Evolutionary conservation across 2,113 vertebrate species (phyloP).

Genomic region (Petromus typicus): DNA sequence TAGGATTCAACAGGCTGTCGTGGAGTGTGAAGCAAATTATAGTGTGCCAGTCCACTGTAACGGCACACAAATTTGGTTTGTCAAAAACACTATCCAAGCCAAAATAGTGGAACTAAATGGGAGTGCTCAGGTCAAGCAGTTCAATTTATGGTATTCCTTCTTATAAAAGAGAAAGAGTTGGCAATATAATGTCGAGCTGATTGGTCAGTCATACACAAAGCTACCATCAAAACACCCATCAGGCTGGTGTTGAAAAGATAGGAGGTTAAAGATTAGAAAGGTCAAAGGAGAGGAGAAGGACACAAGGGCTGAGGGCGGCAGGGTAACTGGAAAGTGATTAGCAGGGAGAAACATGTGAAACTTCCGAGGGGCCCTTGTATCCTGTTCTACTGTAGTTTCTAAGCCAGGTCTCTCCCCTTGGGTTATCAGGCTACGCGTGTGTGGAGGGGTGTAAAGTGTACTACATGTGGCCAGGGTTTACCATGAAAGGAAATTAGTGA

Average conservation of each 20-base stretch:
- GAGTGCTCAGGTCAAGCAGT: neutral
- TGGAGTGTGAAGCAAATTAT: neutral
- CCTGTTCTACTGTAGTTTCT: neutral
- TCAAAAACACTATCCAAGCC: neutral
- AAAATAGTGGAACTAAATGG: conserved; percentile 33
- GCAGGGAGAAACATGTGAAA: neutral
- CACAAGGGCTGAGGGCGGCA: too few species aligned
- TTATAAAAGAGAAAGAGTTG: conserved; percentile 15
- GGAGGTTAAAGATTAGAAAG: neutral
- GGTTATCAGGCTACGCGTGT: too few species aligned
- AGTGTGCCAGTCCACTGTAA: neutral
- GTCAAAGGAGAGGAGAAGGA: neutral
- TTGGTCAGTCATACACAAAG: neutral
- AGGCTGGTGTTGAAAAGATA: neutral
- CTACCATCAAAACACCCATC: conserved; percentile 9
- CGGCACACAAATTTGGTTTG: neutral
- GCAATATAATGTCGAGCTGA: conserved; percentile 18
- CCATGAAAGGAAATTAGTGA: neutral
- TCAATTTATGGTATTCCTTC: neutral
- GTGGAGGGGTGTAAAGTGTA: neutral
- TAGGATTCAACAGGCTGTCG: neutral
- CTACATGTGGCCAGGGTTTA: neutral
- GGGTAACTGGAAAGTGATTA: neutral
- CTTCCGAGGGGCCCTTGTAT: neutral
- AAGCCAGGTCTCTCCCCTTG: neutral